phyloP scores from a whole-genome alignment of 2,888 invertebrate species.

The Cheilosia variabilis region DNA sequence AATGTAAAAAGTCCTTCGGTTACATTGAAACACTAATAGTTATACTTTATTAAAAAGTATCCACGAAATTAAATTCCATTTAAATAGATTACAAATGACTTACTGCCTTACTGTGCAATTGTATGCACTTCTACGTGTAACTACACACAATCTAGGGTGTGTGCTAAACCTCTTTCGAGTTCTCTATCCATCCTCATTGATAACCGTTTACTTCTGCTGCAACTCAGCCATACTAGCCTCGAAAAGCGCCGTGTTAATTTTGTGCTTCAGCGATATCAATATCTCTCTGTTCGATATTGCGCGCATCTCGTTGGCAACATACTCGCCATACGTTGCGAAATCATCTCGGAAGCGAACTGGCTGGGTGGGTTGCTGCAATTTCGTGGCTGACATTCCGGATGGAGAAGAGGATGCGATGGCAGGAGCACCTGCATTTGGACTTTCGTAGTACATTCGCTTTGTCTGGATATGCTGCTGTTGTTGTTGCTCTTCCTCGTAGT shows the following conservation, averaged over 20 bases:
- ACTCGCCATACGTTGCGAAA: conserved; percentile 86
- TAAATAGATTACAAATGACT: conserved; percentile 42
- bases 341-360: conserved; percentile 83
- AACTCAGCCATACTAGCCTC: conserved; percentile 86
- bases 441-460: conserved; percentile 80
- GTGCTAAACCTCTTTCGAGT: conserved; percentile 1
- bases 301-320: conserved; percentile 86
- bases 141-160: not conserved
- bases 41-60: conserved; percentile 31
- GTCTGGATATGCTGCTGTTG: conserved; percentile 77
- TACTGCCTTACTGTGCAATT: conserved; percentile 45
- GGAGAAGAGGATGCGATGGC: conserved; percentile 63
- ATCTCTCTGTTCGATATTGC: conserved; percentile 86
- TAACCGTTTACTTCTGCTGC: conserved; percentile 79
- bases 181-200: not conserved
- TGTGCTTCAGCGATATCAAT: conserved; percentile 85
- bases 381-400: conserved; percentile 54
- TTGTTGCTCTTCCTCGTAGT: conserved; percentile 79
- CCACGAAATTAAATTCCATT: conserved; percentile 29
- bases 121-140: conserved; percentile 11
- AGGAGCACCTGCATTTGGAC: conserved; percentile 76
- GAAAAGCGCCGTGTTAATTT: conserved; percentile 86
- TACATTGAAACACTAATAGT: conserved; percentile 47
- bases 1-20: too few relatives aligned
- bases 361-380: conserved; percentile 70